Conservation (phyloP, 1,140 invertebrate genomes). For the Kradibia gibbosae region DNA sequence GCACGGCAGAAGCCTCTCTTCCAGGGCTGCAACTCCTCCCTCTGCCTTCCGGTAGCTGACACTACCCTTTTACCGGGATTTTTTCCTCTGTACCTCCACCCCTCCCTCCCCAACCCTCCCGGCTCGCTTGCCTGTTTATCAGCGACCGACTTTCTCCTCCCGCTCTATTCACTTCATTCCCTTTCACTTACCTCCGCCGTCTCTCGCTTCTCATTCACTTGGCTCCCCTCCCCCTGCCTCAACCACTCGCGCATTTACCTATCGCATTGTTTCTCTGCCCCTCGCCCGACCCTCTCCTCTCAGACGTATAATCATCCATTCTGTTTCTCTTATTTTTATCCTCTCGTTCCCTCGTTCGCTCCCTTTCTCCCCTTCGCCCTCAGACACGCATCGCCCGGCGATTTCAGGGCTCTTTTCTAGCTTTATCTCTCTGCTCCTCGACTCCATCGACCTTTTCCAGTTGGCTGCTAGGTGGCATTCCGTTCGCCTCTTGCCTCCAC, state of each 20-base stretch:
- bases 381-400: conserved; percentile 7
- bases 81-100: conserved; percentile 43
- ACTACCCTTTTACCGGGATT: conserved; percentile 59
- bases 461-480: conserved; percentile 28
- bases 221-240: not conserved
- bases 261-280: conserved; percentile 12
- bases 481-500: conserved; percentile 2
- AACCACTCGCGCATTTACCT: conserved; percentile 7
- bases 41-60: conserved; percentile 45
- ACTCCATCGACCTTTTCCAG: conserved; percentile 36
- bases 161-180: not conserved
- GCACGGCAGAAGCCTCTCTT: conserved; percentile 29
- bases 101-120: conserved; percentile 23
- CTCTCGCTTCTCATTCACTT: conserved; percentile 7
- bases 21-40: conserved; percentile 22
- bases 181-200: conserved; percentile 12
- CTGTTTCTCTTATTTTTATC: conserved; percentile 23
- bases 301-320: conserved; percentile 48
- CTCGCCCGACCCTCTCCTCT: conserved; percentile 47
- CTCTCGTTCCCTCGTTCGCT: not conserved
- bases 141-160: not conserved
- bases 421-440: conserved; percentile 34
- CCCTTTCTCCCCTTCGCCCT: not conserved
- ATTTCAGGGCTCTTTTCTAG: conserved; percentile 39
- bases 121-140: conserved; percentile 38